A percentile compares a stretch with the other conserved stretches of the same genome.
Evolutionary conservation across 2,113 vertebrate species (phyloP).

Genomic region (Spea bombifrons): DNA sequence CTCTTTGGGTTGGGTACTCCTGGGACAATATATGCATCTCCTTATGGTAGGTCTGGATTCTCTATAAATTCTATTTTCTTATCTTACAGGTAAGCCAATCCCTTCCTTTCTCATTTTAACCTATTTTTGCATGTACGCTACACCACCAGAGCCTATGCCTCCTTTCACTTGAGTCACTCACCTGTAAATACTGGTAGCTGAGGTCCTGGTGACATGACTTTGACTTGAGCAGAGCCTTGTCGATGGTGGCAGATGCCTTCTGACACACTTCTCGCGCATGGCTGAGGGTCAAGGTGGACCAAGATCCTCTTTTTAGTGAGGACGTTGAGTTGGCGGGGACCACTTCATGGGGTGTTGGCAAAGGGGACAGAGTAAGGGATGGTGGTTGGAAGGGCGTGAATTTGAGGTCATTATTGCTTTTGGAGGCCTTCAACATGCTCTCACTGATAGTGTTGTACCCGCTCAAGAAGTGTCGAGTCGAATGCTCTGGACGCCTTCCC

Average conservation of each 20-base stretch:
- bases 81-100: too few relatives aligned
- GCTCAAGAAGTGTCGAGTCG: slow-evolving; percentile 86
- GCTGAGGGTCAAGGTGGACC: slow-evolving; percentile 93
- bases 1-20: too few relatives aligned
- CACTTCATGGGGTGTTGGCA: slow-evolving; percentile 65
- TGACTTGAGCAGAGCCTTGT: slow-evolving; percentile 93
- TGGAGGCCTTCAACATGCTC: slow-evolving; percentile 89
- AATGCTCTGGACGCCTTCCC: slow-evolving; percentile 75
- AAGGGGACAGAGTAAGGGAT: slow-evolving; percentile 60
- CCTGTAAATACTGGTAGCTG: slow-evolving; percentile 92
- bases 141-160: too few relatives aligned
- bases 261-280: slow-evolving; percentile 88
- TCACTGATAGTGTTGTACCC: slow-evolving; percentile 95
- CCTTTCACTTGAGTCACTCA: slow-evolving; percentile 56
- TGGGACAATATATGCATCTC: too few relatives aligned
- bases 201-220: slow-evolving; percentile 96
- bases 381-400: slow-evolving; percentile 63
- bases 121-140: too few relatives aligned
- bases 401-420: slow-evolving; percentile 83
- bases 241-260: slow-evolving; percentile 91
- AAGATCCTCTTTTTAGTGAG: slow-evolving; percentile 87
- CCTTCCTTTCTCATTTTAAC: too few relatives aligned
- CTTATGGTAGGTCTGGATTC: too few relatives aligned
- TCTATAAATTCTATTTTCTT: too few relatives aligned
- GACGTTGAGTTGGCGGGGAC: slow-evolving; percentile 69